A percentile compares a stretch with the other conserved stretches of the same genome.
phyloP scores from a whole-genome alignment of 2,888 invertebrate species.

The Venusia cambrica region DNA sequence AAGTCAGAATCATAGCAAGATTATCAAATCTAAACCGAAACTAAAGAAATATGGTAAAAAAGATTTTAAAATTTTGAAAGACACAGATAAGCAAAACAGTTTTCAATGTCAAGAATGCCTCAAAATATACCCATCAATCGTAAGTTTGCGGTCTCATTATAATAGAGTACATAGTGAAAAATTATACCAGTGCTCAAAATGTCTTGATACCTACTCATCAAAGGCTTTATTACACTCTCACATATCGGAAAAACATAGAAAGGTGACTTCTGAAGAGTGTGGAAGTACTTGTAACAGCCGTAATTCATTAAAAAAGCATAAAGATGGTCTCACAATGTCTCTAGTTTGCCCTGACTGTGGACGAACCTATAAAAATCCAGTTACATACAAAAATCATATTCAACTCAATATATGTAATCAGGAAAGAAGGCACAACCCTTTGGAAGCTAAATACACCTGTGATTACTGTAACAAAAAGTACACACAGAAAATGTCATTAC shows the following conservation, averaged over 20 bases:
- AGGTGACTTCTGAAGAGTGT: conserved; percentile 52
- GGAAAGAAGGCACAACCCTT: conserved; percentile 34
- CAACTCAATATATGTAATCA: conserved; percentile 53
- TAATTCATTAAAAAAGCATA: conserved; percentile 53
- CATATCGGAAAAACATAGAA: conserved; percentile 45
- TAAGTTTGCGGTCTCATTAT: conserved; percentile 50
- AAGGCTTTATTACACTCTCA: conserved; percentile 42
- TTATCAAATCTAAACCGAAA: conserved; percentile 9
- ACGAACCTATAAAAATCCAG: conserved; percentile 54
- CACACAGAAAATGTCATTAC: conserved; percentile 59
- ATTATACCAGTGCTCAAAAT: conserved; percentile 45
- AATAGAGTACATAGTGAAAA: conserved; percentile 56
- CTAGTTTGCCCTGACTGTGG: conserved; percentile 61
- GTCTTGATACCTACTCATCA: conserved; percentile 47
- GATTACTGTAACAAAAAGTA: conserved; percentile 67
- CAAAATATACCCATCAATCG: conserved; percentile 41
- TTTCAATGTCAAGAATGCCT: conserved; percentile 52
- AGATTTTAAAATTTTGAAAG: conserved; percentile 42
- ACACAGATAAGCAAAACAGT: conserved; percentile 35
- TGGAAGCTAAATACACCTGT: conserved; percentile 56
- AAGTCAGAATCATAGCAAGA: conserved; percentile 20
- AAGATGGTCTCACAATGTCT: conserved; percentile 45
- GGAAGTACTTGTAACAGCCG: conserved; percentile 53
- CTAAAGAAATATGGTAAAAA: conserved; percentile 8
- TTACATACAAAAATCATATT: conserved; percentile 56